Conservation (phyloP, 2,888 invertebrate genomes). For the Drosophila anomalipes region DNA sequence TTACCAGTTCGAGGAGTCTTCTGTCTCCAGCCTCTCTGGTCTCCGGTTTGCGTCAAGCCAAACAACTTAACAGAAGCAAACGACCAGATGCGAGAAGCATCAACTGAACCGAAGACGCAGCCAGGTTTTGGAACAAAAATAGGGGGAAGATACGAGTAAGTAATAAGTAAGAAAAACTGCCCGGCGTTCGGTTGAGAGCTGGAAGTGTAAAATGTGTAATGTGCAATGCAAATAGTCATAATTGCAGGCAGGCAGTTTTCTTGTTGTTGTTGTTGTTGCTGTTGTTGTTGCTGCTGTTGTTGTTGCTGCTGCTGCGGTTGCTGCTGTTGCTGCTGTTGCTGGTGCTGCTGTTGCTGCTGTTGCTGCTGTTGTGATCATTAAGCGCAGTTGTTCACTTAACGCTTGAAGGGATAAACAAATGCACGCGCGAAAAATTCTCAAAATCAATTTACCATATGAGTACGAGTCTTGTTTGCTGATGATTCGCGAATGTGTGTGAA, state of each 20-base stretch:
- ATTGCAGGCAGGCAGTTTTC: slow-evolving; percentile 54
- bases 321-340: neutral
- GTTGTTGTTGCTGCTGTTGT: neutral
- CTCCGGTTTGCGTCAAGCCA: slow-evolving; percentile 38
- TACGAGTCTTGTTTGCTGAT: slow-evolving; percentile 43
- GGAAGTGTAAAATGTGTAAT: slow-evolving; percentile 69
- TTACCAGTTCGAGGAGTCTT: slow-evolving; percentile 11
- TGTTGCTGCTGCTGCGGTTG: slow-evolving; percentile 20
- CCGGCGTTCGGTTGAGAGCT: slow-evolving; percentile 44
- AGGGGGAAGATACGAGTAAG: slow-evolving; percentile 28
- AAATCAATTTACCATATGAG: slow-evolving; percentile 73
- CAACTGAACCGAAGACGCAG: slow-evolving; percentile 37
- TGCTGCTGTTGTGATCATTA: slow-evolving; percentile 60
- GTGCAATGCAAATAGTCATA: slow-evolving; percentile 79
- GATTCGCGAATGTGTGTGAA: slow-evolving; percentile 61
- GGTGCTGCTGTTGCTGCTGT: slow-evolving; percentile 7
- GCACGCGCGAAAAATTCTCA: slow-evolving; percentile 69
- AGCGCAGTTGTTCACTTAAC: slow-evolving; percentile 78
- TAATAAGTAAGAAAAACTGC: slow-evolving; percentile 50
- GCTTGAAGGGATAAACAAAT: slow-evolving; percentile 78
- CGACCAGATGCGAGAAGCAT: slow-evolving; percentile 50
- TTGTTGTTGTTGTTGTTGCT: neutral
- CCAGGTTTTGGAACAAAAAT: slow-evolving; percentile 39
- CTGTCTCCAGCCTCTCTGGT: slow-evolving; percentile 32
- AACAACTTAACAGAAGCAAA: slow-evolving; percentile 39